Base-by-base conservation (phyloP, 2,888 invertebrate genomes). In the Seira sanloemensis region DNA sequence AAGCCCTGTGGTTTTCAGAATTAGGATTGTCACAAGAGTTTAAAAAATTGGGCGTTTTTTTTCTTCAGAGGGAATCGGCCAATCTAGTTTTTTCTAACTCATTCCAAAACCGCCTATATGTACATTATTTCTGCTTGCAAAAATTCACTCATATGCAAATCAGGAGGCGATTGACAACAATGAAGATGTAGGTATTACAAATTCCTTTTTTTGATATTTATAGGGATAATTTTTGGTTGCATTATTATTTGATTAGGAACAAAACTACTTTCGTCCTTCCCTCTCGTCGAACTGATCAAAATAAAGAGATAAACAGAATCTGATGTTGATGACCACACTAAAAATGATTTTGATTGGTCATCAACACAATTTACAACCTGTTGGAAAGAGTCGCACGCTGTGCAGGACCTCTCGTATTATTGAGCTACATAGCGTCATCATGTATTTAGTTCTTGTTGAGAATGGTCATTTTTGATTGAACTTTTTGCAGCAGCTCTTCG, bases 291-390 rank as follows among this genome's bases (percentile, higher is more conserved):
- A 12, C 37, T 12, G 37, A 12, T 37, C n/a, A 37, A 37, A 12
- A 7, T 37, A 37, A 12, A 37, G 37, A 37, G 37, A 7, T 37
- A 12, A 37, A 37, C 37, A 37, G 37, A 58, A 25, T 77, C n/a
- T 68, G 78, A 78, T 71, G 78, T 69, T 69, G 78, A 78, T 71
- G 78, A 78, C 71, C 78, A 71, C 69, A 69, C 23, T 78, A 26
- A 71, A 58, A 23, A 37, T 62, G 74, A 65, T 72, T 66, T 37
- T 46, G 27, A 78, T 78, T 78, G 69, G 50, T 27, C 27, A 78
- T 78, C 72, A 78, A 78, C 50, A 0, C 37, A 25, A 78, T 72
- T 78, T 78, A 78, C 72, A 78, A 66, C 72, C 78, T 78, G 78
- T 66, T 66, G 24, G 25, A 58, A 50, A 24, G n/a, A 72, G 72